A percentile compares a stretch with the other conserved stretches of the same genome.
Conservation (phyloP, 2,113 vertebrate genomes). For the Chionodraco myersi region DNA sequence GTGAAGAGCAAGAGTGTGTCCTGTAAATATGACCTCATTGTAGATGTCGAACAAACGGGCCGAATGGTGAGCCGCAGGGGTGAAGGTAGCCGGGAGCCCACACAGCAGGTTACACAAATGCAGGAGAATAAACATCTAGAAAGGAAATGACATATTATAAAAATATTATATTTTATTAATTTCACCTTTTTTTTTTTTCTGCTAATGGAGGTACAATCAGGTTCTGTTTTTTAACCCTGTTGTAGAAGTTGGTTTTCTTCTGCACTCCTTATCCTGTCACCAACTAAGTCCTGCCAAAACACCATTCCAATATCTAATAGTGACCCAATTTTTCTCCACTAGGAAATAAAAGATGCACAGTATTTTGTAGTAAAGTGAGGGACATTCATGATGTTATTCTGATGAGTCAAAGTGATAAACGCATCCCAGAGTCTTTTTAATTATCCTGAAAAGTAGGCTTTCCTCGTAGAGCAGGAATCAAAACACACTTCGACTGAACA, state of each 20-base stretch:
- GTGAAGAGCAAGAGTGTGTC: slow-evolving; percentile 63
- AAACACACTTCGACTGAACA: slow-evolving; percentile 70
- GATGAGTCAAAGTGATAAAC: slow-evolving; percentile 65
- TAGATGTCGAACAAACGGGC: slow-evolving; percentile 64
- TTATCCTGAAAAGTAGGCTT: slow-evolving; percentile 71
- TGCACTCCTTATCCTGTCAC: slow-evolving; percentile 32
- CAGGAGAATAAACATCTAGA: slow-evolving; percentile 19
- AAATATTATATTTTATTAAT: slow-evolving; percentile 5
- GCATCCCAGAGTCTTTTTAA: slow-evolving; percentile 56
- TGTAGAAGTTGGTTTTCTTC: slow-evolving; percentile 34
- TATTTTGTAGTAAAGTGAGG: slow-evolving; percentile 64
- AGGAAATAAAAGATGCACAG: slow-evolving; percentile 33
- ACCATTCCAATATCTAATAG: slow-evolving; percentile 58
- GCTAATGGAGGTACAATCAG: slow-evolving; percentile 37
- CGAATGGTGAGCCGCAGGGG: slow-evolving; percentile 39
- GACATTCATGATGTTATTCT: slow-evolving; percentile 59
- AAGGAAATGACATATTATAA: background rate
- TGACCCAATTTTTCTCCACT: slow-evolving; percentile 36
- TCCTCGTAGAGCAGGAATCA: slow-evolving; percentile 74
- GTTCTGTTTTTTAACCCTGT: slow-evolving; percentile 25
- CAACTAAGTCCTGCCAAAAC: slow-evolving; percentile 62
- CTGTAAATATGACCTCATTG: slow-evolving; percentile 74
- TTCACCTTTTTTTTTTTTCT: slow-evolving; percentile 9
- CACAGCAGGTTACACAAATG: slow-evolving; percentile 37
- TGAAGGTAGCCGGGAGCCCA: slow-evolving; percentile 28